These are phyloP conservation scores for Vombatus ursinus DNA, from an alignment of 2,113 vertebrate genomes.

Conservation along the genomic window DNA sequence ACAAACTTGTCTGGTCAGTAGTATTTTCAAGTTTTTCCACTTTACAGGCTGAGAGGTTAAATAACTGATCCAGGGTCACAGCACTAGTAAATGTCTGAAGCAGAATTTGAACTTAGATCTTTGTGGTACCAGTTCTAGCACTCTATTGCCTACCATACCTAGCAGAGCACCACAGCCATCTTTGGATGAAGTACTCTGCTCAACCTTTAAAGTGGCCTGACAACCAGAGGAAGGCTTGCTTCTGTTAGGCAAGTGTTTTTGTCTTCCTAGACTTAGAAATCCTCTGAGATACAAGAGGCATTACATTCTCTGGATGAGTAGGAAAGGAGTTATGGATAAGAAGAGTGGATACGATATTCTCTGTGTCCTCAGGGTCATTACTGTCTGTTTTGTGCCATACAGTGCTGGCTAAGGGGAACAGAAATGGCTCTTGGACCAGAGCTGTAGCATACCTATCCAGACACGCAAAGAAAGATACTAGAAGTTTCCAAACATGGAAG, in stretches of 20 bases:
- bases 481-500: conserved; percentile 27
- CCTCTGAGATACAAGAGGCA: no score
- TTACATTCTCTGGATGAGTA: neutral
- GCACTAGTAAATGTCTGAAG: neutral
- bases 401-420: neutral
- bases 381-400: neutral
- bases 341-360: neutral
- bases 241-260: neutral
- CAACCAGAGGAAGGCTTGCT: neutral
- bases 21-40: neutral
- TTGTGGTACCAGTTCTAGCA: neutral
- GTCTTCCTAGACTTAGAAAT: neutral
- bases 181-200: neutral
- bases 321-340: neutral
- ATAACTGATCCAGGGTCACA: neutral
- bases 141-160: neutral
- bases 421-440: neutral
- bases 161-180: neutral
- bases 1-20: neutral
- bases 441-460: neutral
- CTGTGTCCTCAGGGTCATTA: neutral
- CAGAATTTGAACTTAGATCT: neutral
- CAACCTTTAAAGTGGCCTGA: neutral
- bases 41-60: neutral
- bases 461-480: neutral